A percentile compares a stretch with the other conserved stretches of the same genome.
Conservation (phyloP, 1,140 invertebrate genomes). For the Macrocentrus cingulum region DNA sequence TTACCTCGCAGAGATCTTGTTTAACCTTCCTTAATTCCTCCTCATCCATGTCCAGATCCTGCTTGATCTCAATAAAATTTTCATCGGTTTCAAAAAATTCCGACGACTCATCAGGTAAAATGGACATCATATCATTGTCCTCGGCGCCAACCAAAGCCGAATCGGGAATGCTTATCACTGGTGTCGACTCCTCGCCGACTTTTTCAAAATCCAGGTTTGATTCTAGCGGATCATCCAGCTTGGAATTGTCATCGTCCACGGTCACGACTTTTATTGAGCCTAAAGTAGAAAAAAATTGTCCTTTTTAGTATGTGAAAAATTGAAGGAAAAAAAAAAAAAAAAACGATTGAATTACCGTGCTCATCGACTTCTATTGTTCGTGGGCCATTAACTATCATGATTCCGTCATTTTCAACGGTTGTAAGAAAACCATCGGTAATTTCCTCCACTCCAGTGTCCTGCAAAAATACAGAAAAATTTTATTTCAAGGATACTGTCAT, state of each 20-base stretch:
- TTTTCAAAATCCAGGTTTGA: no score
- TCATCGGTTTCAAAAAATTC: slow-evolving; percentile 34
- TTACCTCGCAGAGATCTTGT: slow-evolving; percentile 47
- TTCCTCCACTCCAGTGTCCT: slow-evolving; percentile 37
- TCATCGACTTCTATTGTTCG: slow-evolving; percentile 50
- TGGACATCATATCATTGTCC: slow-evolving; percentile 41
- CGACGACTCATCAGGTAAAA: slow-evolving; percentile 38
- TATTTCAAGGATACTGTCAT: no score
- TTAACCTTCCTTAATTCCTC: slow-evolving; percentile 43
- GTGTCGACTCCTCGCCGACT: background rate
- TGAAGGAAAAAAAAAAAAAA: slow-evolving; percentile 13
- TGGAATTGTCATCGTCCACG: background rate
- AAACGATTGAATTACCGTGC: slow-evolving; percentile 43
- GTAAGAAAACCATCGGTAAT: slow-evolving; percentile 45
- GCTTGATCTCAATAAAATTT: slow-evolving; percentile 39
- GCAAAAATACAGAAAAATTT: no score
- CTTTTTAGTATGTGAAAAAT: no score
- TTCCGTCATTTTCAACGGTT: slow-evolving; percentile 45
- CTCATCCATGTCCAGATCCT: slow-evolving; percentile 40
- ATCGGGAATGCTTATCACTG: slow-evolving; percentile 35
- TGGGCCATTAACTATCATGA: slow-evolving; percentile 47
- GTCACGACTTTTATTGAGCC: slow-evolving; percentile 46
- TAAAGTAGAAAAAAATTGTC: slow-evolving; percentile 28
- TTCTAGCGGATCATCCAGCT: no score
- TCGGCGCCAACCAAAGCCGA: slow-evolving; percentile 26